These are phyloP conservation scores for Epizoanthus ramosus DNA, from an alignment of 92 coral and sea anemone genomes.

Conservation along the genomic window DNA sequence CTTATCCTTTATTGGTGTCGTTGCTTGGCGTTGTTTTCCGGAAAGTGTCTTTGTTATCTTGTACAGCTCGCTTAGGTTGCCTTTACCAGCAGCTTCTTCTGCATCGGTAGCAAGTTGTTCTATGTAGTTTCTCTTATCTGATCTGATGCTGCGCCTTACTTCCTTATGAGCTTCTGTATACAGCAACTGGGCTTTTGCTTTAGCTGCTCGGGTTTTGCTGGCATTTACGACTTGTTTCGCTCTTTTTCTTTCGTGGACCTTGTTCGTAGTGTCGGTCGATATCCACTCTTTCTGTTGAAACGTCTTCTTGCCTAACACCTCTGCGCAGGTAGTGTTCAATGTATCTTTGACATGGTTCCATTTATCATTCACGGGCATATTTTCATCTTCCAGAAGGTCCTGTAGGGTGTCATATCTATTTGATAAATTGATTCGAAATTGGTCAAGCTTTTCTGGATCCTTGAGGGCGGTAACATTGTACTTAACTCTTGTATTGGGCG, in stretches of 20 bases:
- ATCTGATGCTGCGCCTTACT: constrained; percentile 43
- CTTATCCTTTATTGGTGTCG: constrained; percentile 28
- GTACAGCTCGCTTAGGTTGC: constrained; percentile 36
- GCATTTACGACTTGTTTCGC: constrained; percentile 21
- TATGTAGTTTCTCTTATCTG: constrained; percentile 37
- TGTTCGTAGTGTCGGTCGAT: constrained; percentile 21
- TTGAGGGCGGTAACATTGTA: neutral
- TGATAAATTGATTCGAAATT: neutral
- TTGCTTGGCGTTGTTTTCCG: constrained; percentile 12
- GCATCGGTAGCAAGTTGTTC: constrained; percentile 43
- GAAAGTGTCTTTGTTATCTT: constrained; percentile 43
- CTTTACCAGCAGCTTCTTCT: constrained; percentile 37
- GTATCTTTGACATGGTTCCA: constrained; percentile 12
- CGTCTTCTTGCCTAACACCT: constrained; percentile 8
- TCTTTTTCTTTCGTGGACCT: constrained; percentile 14
- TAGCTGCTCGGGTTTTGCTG: constrained; percentile 40
- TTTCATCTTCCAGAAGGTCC: constrained; percentile 16
- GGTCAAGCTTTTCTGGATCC: neutral
- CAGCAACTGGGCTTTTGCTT: constrained; percentile 23
- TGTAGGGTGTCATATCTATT: neutral
- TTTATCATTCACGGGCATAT: constrained; percentile 17
- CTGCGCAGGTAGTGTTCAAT: constrained; percentile 10
- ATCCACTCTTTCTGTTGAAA: constrained; percentile 16
- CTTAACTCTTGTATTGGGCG: neutral
- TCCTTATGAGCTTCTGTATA: constrained; percentile 33